phyloP scores from a whole-genome alignment of 2,797 vertebrate species.

The Luscinia luscinia region DNA sequence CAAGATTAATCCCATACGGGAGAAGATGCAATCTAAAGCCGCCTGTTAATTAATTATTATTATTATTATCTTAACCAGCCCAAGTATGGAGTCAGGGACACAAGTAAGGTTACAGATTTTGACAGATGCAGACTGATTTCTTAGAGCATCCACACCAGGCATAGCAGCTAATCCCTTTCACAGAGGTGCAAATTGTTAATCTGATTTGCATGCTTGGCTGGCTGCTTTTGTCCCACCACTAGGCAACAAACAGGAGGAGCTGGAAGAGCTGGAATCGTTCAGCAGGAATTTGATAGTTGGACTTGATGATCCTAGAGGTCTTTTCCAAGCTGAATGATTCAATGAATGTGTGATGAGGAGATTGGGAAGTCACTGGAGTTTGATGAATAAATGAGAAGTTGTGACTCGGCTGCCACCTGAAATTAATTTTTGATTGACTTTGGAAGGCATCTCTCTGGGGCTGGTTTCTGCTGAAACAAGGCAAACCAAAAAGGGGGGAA shows the following conservation, averaged over 20 bases:
- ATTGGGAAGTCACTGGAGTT: conserved; percentile 31
- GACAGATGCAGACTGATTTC: conserved; percentile 61
- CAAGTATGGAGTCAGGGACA: conserved; percentile 31
- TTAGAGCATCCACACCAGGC: conserved; percentile 55
- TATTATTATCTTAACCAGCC: conserved; percentile 62
- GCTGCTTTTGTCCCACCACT: conserved; percentile 37
- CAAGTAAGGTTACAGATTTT: conserved; percentile 58
- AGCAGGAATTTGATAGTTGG: background rate
- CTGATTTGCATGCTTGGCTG: conserved; percentile 70
- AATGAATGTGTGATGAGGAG: conserved; percentile 1
- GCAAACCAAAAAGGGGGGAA: conserved; percentile 4
- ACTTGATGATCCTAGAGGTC: background rate
- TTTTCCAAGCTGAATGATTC: background rate
- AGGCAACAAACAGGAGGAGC: background rate
- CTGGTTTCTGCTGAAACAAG: conserved; percentile 52
- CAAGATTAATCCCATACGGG: conserved; percentile 46
- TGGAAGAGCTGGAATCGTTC: background rate
- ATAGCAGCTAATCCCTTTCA: conserved; percentile 60
- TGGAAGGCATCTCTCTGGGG: conserved; percentile 19
- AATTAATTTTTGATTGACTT: conserved; percentile 72
- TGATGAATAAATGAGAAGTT: conserved; percentile 68
- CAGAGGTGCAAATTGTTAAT: conserved; percentile 70
- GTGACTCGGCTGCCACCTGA: conserved; percentile 55
- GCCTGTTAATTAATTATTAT: conserved; percentile 69
- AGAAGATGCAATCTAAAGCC: conserved; percentile 66